Evolutionary conservation across 2,888 invertebrate species (phyloP), one percentile per base, ranked within the genome.

Genomic region (Cordylochernes scorpioides): DNA sequence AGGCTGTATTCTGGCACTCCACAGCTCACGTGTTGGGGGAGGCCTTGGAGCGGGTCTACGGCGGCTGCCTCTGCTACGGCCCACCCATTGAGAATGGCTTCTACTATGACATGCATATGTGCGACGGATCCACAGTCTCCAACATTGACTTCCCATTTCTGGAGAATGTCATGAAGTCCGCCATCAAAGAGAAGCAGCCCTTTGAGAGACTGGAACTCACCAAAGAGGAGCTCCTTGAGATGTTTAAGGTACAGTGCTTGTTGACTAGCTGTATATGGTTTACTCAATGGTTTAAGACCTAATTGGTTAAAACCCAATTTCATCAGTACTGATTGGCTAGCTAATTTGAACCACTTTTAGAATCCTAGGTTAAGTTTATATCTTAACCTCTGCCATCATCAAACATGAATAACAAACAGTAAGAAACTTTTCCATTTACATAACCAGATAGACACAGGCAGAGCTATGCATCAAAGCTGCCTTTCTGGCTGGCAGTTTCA

Each of bases 21-120:
- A 78, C 88, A 5, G 97, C 97, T 1, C 94, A 97, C 50, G 70
- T 97, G 48, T 62, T 97, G 36, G 97, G 97, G 2, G 91, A 94
- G 57, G 84, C 91, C 5, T 70, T 97, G 70, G 97, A 97, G 51
- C 62, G 84, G 42, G 67, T 74, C 12, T 94, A 91, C 49, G 91
- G 91, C 1, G 94, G 94, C 8, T 78, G 78, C 52, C 58, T 97
- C 5, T 97, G 94, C 53, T 91, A 94, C 51, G 97, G 97, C 0
- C 94, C 97, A n/a, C 94, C 97, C 0, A 86, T 94, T 39, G 84
- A 91, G 43, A 71, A 67, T 48, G 97, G 94, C 1, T 63, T 61
- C 45, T 97, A 88, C 55, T 97, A 94, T 51, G 97, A 97, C 49
- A 94, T 97, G 86, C 68, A 59, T 49, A 55, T 75, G 36, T 73